Percentiles rank a stretch among this genome's conserved stretches.
These are phyloP conservation scores for Clunio marinus DNA, from an alignment of 2,888 invertebrate genomes.

Conservation along the genomic window DNA sequence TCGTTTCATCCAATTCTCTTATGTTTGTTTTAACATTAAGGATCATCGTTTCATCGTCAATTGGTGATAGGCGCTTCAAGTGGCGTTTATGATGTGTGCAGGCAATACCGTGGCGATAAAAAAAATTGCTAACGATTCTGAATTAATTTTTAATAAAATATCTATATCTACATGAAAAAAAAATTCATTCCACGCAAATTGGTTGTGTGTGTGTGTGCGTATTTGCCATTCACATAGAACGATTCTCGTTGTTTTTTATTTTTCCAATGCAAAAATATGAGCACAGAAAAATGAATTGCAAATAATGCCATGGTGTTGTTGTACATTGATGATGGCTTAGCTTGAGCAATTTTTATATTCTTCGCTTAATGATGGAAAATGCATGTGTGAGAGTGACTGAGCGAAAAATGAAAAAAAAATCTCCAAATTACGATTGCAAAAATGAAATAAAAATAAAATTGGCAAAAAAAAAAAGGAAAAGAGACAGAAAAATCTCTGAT, in stretches of 20 bases:
- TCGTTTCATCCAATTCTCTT: too few relatives aligned
- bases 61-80: too few relatives aligned
- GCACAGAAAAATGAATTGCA: constrained; percentile 8
- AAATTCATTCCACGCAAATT: neutral
- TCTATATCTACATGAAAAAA: neutral
- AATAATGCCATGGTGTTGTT: constrained; percentile 13
- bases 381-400: constrained; percentile 8
- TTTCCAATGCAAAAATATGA: neutral
- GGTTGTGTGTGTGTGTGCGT: constrained; percentile 13
- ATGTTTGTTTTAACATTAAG: too few relatives aligned
- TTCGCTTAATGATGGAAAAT: neutral
- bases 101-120: neutral
- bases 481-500: constrained; percentile 13
- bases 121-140: neutral
- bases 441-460: constrained; percentile 10
- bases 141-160: constrained; percentile 10
- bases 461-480: constrained; percentile 18
- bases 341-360: constrained; percentile 14
- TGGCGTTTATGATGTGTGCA: neutral
- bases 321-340: constrained; percentile 16
- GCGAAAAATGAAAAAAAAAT: neutral
- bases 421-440: constrained; percentile 4
- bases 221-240: constrained; percentile 4
- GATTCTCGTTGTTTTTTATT: neutral
- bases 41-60: too few relatives aligned